Conservation (phyloP, 2,888 invertebrate species). For the Phania funesta region DNA sequence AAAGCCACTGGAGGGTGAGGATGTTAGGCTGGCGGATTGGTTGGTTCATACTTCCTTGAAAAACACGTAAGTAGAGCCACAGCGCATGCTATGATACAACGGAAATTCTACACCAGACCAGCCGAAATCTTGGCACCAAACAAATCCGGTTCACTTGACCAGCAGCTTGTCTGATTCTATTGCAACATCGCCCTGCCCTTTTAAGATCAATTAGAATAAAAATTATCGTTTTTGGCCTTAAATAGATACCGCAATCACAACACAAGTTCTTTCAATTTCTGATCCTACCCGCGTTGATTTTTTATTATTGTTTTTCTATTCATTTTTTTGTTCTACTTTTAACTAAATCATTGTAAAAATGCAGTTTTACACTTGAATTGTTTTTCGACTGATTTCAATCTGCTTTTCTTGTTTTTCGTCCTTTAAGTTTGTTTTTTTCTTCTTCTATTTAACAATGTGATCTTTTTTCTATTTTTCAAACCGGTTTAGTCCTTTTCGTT, state of each 20-base stretch:
- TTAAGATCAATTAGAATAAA: too few relatives aligned
- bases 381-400: conserved; percentile 77
- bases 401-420: conserved; percentile 70
- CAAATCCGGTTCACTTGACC: too few relatives aligned
- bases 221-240: not conserved
- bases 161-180: too few relatives aligned
- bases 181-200: too few relatives aligned
- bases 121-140: too few relatives aligned
- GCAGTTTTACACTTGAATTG: conserved; percentile 77
- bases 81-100: too few relatives aligned
- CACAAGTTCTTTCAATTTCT: not conserved
- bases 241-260: not conserved
- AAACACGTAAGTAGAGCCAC: too few relatives aligned
- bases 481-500: conserved; percentile 33
- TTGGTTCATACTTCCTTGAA: too few relatives aligned
- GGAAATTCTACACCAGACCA: too few relatives aligned
- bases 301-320: conserved; percentile 10
- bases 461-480: conserved; percentile 49
- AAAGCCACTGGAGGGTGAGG: too few relatives aligned
- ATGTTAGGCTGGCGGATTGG: too few relatives aligned
- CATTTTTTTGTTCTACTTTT: conserved; percentile 13
- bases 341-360: conserved; percentile 69
- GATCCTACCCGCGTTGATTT: conserved; percentile 6
- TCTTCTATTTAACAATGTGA: conserved; percentile 54
- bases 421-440: conserved; percentile 20